These are phyloP conservation scores for Zoanthus solanderi DNA, from an alignment of 92 coral and sea anemone species.

Conservation along the genomic window DNA sequence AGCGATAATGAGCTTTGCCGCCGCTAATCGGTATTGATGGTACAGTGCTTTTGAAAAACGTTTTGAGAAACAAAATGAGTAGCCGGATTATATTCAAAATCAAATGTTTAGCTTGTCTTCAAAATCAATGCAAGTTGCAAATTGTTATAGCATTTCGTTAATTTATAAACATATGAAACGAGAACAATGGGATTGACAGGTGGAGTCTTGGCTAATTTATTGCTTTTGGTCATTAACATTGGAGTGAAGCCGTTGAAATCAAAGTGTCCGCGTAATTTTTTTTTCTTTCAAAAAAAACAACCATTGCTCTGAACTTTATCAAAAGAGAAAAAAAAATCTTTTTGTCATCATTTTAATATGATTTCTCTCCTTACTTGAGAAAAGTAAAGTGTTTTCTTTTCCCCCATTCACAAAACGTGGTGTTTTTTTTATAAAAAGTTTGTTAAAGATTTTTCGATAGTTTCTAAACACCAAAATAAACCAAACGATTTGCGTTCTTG, in stretches of 20 bases:
- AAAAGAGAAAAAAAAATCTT: neutral
- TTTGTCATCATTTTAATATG: no score
- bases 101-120: slow-evolving; percentile 6
- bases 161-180: slow-evolving; percentile 32
- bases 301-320: neutral
- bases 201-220: slow-evolving; percentile 29
- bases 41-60: neutral
- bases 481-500: neutral
- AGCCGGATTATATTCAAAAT: neutral
- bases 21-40: neutral
- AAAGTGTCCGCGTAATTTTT: neutral
- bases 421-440: neutral
- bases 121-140: slow-evolving; percentile 44
- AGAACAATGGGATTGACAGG: slow-evolving; percentile 32
- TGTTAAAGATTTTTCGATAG: slow-evolving; percentile 25
- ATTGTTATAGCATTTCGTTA: slow-evolving; percentile 43
- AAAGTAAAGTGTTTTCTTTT: neutral
- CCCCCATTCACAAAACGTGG: neutral
- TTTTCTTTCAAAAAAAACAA: neutral
- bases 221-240: neutral
- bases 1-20: slow-evolving; percentile 11
- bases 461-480: slow-evolving; percentile 20
- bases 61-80: slow-evolving; percentile 10
- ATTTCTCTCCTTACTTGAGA: neutral
- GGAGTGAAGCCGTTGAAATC: slow-evolving; percentile 5